Base-by-base conservation (phyloP, 2,888 invertebrate species). In the Euzetes globulus region DNA sequence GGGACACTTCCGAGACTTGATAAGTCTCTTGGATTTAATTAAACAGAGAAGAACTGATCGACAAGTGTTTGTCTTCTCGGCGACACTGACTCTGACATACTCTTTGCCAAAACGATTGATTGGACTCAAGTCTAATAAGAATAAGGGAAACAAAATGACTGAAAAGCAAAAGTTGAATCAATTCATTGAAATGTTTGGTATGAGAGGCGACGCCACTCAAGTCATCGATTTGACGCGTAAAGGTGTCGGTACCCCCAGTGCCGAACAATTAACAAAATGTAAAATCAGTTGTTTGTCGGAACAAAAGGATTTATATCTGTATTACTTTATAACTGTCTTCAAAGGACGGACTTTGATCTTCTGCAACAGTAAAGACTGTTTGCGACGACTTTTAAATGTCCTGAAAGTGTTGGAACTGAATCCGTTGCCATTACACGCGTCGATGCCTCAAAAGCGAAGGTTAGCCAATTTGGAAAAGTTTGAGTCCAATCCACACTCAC, bases 61-160 rank as follows among this genome's bases (percentile, higher is more conserved):
- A 1, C 97, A 99, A 84, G 96, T 91, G 81, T 94, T 98, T 81
- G 91, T 99, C 0, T 98, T 97, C 85, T 99, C 98, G 0, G 99
- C 99, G 17, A 99, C 99, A 0, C 85, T 99, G 41, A 94, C 97
- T 0, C 84, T 97, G 81, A 90, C 94, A 0, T 95, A 96, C 78
- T 78, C 80, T 78, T 91, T 92, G 74, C 86, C 94, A 58, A 91
- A 92, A 0, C 78, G 84, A 75, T 73, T 80, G 0, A 25, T n/a
- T 33, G 33, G 4, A 33, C 74, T 79, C 80, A 50, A 82, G 82
- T 78, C 81, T 80, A 76, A 41, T 41, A 82, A 81, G 73, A 81
- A 80, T 50, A 79, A 79, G 13, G 78, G 84, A 82, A 76, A 79
- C 79, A 75, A 77, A 25, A 77, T 77, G n/a, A 75, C 76, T 9